These are phyloP conservation scores for Varecia variegata DNA, from an alignment of 2,797 vertebrate species.

Conservation along the genomic window DNA sequence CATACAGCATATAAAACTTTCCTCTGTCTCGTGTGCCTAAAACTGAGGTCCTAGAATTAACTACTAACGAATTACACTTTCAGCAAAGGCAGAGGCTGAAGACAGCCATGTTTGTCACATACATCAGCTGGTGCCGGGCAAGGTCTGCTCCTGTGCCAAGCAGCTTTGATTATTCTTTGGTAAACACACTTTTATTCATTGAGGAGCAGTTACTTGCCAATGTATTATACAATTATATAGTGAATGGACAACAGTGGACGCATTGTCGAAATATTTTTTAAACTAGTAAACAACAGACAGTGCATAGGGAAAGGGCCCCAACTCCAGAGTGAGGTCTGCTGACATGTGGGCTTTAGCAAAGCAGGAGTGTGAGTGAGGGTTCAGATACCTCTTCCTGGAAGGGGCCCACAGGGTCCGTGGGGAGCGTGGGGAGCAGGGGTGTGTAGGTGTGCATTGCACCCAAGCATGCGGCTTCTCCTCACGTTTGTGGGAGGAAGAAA, in stretches of 20 bases:
- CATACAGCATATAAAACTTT: background rate
- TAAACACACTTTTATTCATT: slow-evolving; percentile 80
- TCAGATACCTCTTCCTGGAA: background rate
- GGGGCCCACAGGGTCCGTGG: background rate
- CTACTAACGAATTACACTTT: background rate
- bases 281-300: slow-evolving; percentile 56
- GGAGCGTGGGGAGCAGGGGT: background rate
- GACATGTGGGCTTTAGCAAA: background rate
- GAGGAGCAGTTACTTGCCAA: slow-evolving; percentile 78
- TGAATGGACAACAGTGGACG: slow-evolving; percentile 75
- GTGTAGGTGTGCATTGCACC: background rate
- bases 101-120: slow-evolving; percentile 45
- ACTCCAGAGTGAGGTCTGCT: background rate
- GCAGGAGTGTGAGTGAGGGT: background rate
- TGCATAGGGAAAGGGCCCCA: background rate
- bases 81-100: slow-evolving; percentile 33
- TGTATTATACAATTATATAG: slow-evolving; percentile 72
- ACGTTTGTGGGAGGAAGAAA: background rate
- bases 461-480: background rate
- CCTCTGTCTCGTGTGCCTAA: background rate
- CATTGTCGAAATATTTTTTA: slow-evolving; percentile 75
- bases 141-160: slow-evolving; percentile 62
- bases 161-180: slow-evolving; percentile 70
- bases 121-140: slow-evolving; percentile 71
- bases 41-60: background rate